phyloP scores from a whole-genome alignment of 2,113 vertebrate species.

The Pogonocichla stellata region DNA sequence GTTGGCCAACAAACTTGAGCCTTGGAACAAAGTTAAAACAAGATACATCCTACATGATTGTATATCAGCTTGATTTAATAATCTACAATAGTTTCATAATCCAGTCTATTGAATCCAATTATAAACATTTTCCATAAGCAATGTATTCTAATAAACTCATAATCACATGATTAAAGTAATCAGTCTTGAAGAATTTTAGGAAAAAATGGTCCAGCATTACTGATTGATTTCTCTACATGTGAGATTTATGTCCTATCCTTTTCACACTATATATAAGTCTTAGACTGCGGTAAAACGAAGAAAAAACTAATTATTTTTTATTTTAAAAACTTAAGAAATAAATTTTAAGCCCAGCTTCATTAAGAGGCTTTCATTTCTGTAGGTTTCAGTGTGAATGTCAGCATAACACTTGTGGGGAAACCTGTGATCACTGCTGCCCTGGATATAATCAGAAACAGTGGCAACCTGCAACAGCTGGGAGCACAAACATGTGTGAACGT shows the following conservation, averaged over 20 bases:
- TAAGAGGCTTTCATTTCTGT: background rate
- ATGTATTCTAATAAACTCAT: background rate
- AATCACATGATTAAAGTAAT: background rate
- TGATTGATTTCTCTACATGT: background rate
- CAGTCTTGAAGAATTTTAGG: background rate
- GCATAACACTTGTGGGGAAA: constrained; percentile 92
- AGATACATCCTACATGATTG: background rate
- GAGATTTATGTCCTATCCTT: background rate
- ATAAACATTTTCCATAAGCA: background rate
- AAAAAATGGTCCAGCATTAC: background rate
- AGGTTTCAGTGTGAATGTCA: constrained; percentile 88
- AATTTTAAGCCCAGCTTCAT: background rate
- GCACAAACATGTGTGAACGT: constrained; percentile 84
- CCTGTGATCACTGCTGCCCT: constrained; percentile 87
- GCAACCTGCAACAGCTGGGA: constrained; percentile 78
- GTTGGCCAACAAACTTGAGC: background rate
- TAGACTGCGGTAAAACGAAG: background rate
- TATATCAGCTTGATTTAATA: background rate
- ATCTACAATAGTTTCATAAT: background rate
- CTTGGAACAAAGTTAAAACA: background rate
- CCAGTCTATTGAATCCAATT: background rate
- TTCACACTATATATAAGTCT: background rate
- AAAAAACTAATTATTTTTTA: accelerated
- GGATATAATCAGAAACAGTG: constrained; percentile 88
- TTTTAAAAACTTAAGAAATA: background rate